A percentile compares a stretch with the other conserved stretches of the same genome.
Evolutionary conservation across 2,113 vertebrate genomes (phyloP).

Genomic region (Tragulus kanchil): DNA sequence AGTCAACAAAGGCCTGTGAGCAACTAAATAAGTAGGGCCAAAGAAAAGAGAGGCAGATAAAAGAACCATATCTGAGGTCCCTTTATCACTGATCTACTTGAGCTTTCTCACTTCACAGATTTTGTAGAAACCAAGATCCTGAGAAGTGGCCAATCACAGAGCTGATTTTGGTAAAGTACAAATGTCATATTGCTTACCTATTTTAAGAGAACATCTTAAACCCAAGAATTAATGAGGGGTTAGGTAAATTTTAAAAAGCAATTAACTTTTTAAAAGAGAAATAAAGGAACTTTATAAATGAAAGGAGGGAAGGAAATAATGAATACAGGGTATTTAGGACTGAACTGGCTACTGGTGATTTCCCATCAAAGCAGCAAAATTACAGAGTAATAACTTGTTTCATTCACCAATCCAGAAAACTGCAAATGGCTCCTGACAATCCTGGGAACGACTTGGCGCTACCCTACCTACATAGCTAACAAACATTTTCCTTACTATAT

Average conservation of each 20-base stretch:
- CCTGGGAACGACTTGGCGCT: neutral
- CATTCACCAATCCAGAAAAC: neutral
- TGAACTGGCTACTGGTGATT: neutral
- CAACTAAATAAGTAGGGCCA: neutral
- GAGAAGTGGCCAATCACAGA: neutral
- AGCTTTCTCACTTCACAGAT: slow-evolving; percentile 43
- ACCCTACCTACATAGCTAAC: slow-evolving; percentile 14
- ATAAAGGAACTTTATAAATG: neutral
- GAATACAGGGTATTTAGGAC: neutral
- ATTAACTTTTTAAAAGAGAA: neutral
- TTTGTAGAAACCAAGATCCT: neutral
- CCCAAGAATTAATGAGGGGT: neutral
- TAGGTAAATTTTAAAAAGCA: neutral
- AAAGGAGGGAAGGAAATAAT: neutral
- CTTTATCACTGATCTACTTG: neutral
- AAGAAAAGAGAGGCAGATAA: neutral
- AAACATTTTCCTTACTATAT: slow-evolving; percentile 57
- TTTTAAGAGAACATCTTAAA: neutral
- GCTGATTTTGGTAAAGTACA: neutral
- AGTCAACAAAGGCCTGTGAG: slow-evolving; percentile 29
- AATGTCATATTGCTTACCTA: neutral
- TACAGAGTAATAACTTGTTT: neutral
- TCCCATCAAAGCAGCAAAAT: neutral
- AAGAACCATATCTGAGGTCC: neutral
- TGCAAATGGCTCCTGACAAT: neutral